Base-by-base conservation (phyloP, 2,797 vertebrate species). In the Helostoma temminkii region DNA sequence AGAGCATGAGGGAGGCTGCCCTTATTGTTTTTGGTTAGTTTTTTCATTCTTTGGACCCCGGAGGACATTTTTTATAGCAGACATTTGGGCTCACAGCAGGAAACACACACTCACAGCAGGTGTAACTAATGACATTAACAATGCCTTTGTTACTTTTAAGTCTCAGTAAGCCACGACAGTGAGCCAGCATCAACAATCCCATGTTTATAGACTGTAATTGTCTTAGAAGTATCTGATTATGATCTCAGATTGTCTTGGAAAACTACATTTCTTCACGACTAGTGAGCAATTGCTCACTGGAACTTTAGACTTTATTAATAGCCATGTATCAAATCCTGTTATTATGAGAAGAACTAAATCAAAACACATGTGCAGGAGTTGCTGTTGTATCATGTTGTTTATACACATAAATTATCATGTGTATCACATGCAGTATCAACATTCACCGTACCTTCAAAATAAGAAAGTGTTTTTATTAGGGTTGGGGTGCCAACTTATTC, bases 11-110 rank as follows among this genome's bases (percentile, higher is more conserved):
- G 15, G 18, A 56, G 45, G 32, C 56, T 47, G 39, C 5, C 19
- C 24, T 22, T 4, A 4, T 55, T 59, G 30, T 36, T 68, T 64
- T 42, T 8, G 39, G 30, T 14, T 12, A 36, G 21, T 18, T 46
- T 61, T 19, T 39, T 41, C 11, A 28, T n/a, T 50, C 3, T 55
- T 41, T 19, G 6, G 15, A 58, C 37, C 6, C 34, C 24, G 42
- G 14, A 21, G 45, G 11, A 55, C 18, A 28, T 64, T 78, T 53
- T 47, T 26, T 18, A 32, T 9, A n/a, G 25, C 28, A 55, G n/a
- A 34, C 30, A 30, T 32, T 45, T 9, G 12, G 25, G 11, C 32
- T 32, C 32, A 32, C 32, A 32, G 32, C 32, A 11, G 9, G 32
- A 10, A 32, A 32, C 32, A 32, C 9, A 10, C 32, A 32, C 32